Evolutionary conservation across 2,113 vertebrate species (phyloP), one percentile per base, ranked within the genome.

Genomic region (Neoarius graeffei): DNA sequence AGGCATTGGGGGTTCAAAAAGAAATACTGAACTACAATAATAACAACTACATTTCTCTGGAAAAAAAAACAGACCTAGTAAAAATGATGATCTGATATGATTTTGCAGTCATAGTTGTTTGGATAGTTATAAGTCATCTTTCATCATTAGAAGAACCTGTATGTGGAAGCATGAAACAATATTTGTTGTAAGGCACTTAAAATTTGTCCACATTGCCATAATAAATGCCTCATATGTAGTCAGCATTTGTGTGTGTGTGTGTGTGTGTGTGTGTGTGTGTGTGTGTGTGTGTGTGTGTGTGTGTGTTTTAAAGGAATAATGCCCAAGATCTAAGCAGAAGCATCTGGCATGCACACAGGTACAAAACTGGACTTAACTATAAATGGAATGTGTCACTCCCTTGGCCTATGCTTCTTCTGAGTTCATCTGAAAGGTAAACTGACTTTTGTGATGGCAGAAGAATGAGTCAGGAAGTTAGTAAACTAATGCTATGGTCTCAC

Each of bases 321-420:
- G 69, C 66, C 85, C 84, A 89, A 80, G 85, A 15, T 3, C 67
- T 71, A 52, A 52, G 52, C 52, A 52, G 52, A 52, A 52, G 67
- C 67, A 14, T 71, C 11, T 13, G 5, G 7, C 13, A 71, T 27
- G 7, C n/a, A 19, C 35, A 14, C 30, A 71, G 67, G 67, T 14
- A n/a, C 50, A 79, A 27, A 87, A 87, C 62, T 64, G 27, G 52
- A 83, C 13, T 35, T n/a, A 57, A 85, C 64, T 86, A 54, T 76
- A 88, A 90, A 90, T 85, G 82, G 86, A 89, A 89, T 79, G 62
- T 90, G 89, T 81, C 89, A 90, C 60, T 42, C 35, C 35, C 35
- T 42, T 69, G 73, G 64, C 80, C 57, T 25, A 54, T 73, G 10
- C 86, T 67, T 19, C 56, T 71, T n/a, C 52, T 86, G 79, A 80